These are phyloP conservation scores for Pagetopsis macropterus DNA, from an alignment of 2,797 vertebrate genomes.

Conservation along the genomic window DNA sequence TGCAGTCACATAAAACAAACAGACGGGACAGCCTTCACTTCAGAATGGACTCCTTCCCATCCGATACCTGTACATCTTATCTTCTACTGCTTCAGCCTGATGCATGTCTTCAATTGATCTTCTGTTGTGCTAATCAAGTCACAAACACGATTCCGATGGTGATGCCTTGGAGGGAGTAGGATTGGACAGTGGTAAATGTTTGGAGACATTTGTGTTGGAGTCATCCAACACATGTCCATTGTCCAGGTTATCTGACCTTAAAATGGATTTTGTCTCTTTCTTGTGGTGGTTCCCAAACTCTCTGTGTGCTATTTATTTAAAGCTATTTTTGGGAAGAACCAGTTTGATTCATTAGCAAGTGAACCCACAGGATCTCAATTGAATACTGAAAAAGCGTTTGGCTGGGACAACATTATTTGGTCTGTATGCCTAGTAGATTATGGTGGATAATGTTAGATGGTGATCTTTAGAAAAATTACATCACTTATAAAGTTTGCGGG, in stretches of 20 bases:
- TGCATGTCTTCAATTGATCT: conserved; percentile 48
- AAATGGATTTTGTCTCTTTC: not conserved
- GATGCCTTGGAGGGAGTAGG: conserved; percentile 34
- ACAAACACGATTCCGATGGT: conserved; percentile 38
- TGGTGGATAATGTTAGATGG: too few relatives aligned
- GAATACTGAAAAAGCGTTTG: not conserved
- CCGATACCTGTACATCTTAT: conserved; percentile 28
- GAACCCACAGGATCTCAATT: not conserved
- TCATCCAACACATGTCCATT: conserved; percentile 1
- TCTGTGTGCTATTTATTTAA: not conserved
- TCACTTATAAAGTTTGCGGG: not conserved
- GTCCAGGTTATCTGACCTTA: conserved; percentile 13
- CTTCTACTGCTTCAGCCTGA: conserved; percentile 6
- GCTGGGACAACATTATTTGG: not conserved
- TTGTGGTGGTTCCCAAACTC: not conserved
- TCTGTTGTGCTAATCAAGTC: conserved; percentile 38
- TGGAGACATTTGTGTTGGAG: not conserved
- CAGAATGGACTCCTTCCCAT: conserved; percentile 4
- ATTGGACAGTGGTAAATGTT: conserved; percentile 39
- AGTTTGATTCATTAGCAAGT: not conserved
- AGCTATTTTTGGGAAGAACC: not conserved
- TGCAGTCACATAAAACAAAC: conserved; percentile 36
- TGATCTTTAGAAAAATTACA: too few relatives aligned
- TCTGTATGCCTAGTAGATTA: not conserved
- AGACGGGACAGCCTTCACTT: conserved; percentile 24